phyloP scores from a whole-genome alignment of 2,888 invertebrate genomes.

The Zele albiditarsus region DNA sequence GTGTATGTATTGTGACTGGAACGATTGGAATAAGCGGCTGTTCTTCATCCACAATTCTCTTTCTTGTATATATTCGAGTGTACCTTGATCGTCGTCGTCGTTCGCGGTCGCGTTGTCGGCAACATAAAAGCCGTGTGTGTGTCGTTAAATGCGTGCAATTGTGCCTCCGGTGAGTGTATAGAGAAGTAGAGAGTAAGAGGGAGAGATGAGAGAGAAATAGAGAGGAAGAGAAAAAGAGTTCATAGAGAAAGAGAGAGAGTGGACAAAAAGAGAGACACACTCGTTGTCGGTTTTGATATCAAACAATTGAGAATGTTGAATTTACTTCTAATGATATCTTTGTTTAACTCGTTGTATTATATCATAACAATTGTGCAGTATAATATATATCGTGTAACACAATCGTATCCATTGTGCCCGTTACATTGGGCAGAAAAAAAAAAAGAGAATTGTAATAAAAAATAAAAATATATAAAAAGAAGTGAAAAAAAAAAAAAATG shows the following conservation, averaged over 20 bases:
- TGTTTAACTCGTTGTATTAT: slow-evolving; percentile 38
- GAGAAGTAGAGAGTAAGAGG: slow-evolving; percentile 28
- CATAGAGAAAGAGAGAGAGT: slow-evolving; percentile 30
- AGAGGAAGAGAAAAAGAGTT: slow-evolving; percentile 37
- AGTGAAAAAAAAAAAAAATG: slow-evolving; percentile 28
- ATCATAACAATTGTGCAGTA: slow-evolving; percentile 21
- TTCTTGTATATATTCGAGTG: slow-evolving; percentile 30
- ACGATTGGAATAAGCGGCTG: slow-evolving; percentile 53
- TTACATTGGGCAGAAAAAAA: slow-evolving; percentile 43
- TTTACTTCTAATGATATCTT: slow-evolving; percentile 40
- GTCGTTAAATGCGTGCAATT: slow-evolving; percentile 64
- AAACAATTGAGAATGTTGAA: slow-evolving; percentile 44
- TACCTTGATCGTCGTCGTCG: slow-evolving; percentile 37
- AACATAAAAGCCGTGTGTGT: slow-evolving; percentile 58
- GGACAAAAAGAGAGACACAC: slow-evolving; percentile 31
- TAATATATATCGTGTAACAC: slow-evolving; percentile 39
- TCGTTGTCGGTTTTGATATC: slow-evolving; percentile 35
- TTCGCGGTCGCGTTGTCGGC: slow-evolving; percentile 56
- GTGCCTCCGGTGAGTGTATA: slow-evolving; percentile 53
- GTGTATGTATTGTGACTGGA: slow-evolving; percentile 54
- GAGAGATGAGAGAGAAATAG: slow-evolving; percentile 41
- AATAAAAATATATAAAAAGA: not conserved
- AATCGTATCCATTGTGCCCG: slow-evolving; percentile 60
- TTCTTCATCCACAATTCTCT: slow-evolving; percentile 48
- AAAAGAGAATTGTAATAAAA: not conserved